Evolutionary conservation across 1,140 invertebrate species (phyloP), one percentile per base, ranked within the genome.

Genomic region (Lethocerus indicus): DNA sequence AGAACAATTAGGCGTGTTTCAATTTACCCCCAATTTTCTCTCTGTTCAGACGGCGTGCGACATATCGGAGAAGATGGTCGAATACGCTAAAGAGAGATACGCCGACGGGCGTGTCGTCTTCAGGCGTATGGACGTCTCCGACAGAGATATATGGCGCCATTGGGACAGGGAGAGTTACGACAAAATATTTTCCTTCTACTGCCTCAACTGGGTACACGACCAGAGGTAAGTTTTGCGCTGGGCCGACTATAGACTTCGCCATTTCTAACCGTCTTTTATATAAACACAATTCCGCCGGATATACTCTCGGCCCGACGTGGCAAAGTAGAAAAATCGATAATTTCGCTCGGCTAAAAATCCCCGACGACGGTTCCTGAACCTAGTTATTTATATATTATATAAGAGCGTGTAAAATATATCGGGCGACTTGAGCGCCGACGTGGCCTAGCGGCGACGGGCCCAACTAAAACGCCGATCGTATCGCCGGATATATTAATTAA

Each of bases 121-220:
- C 58, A 58, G 67, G 1, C 64, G 75, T 21, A 59, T 85, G 49
- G 78, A 88, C 57, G 79, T 87, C 40, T 71, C 72, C 29, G 52
- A 61, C 1, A 58, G 61, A 3, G 59, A 73, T 0, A 57, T 76
- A 35, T 70, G 72, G 0, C 60, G 61, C 1, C 59, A 72, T 16
- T 54, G 71, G 51, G 55, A 63, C 12, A 70, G 63, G n/a, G 61
- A 63, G 26, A 21, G 20, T 37, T 86, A 81, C 55, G 70, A 81
- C 52, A 81, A 85, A 57, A 72, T 75, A 1, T 75, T 84, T 43
- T 87, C 84, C 0, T 86, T 87, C 56, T 85, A 86, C 59, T 82
- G 83, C 53, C 64, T 88, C 1, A 84, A 88, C 56, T 89, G 84
- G 84, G 76, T 86, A 26, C 73, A 76, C 50, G 72, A 85, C 57